phyloP scores from a whole-genome alignment of 2,797 vertebrate species.

The Rhinoraja longicauda region DNA sequence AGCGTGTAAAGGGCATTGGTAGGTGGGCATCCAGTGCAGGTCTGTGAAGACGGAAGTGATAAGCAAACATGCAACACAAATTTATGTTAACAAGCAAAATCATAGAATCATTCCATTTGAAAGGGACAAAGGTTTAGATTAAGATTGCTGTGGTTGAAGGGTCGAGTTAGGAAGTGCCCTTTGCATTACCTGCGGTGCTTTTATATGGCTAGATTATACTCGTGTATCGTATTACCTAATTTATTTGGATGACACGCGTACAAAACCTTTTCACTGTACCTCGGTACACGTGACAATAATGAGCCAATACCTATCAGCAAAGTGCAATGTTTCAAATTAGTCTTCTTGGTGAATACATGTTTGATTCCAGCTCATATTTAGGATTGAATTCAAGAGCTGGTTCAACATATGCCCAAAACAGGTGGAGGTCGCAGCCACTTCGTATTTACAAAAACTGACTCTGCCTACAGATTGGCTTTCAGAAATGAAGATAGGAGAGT shows the following conservation, averaged over 20 bases:
- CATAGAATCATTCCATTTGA: not conserved
- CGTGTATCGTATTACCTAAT: too few relatives aligned
- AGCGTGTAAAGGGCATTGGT: not conserved
- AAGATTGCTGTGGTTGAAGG: not conserved
- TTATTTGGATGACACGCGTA: too few relatives aligned
- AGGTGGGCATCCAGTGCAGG: not conserved
- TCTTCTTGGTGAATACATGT: not conserved
- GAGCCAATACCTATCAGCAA: not conserved
- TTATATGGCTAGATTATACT: too few relatives aligned
- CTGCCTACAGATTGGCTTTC: not conserved
- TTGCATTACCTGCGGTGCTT: too few relatives aligned
- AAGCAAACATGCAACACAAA: not conserved
- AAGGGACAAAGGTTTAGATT: not conserved
- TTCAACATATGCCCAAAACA: not conserved
- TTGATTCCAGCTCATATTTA: not conserved
- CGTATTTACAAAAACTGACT: not conserved
- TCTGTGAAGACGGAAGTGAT: not conserved
- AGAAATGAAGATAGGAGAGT: not conserved
- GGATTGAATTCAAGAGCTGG: not conserved
- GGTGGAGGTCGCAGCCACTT: not conserved
- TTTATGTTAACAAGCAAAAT: not conserved
- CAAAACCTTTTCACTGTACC: too few relatives aligned
- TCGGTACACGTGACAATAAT: too few relatives aligned
- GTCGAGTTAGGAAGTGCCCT: not conserved
- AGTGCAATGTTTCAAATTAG: not conserved